Evolutionary conservation across 2,797 vertebrate species (phyloP).

Genomic region (Avahi laniger): DNA sequence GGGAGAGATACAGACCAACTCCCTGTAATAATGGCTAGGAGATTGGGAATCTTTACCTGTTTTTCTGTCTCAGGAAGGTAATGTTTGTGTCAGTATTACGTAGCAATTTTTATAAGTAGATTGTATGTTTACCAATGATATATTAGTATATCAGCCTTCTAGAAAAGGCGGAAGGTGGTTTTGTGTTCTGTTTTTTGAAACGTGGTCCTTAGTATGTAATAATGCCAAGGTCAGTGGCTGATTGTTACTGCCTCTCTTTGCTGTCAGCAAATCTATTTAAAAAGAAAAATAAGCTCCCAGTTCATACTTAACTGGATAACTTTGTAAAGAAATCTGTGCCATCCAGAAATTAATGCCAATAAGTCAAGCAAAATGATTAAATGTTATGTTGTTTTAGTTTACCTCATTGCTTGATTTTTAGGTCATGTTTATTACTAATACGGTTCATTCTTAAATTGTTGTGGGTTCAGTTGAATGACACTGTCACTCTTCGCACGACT

Average conservation of each 20-base stretch:
- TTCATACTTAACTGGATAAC: not conserved
- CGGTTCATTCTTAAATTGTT: not conserved
- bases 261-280: not conserved
- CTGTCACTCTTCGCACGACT: not conserved
- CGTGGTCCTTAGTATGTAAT: not conserved
- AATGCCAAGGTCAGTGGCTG: not conserved
- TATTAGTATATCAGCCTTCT: not conserved
- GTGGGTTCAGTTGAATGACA: not conserved
- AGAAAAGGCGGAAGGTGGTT: not conserved
- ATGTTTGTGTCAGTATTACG: not conserved
- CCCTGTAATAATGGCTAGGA: accelerated
- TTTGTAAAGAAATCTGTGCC: not conserved
- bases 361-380: not conserved
- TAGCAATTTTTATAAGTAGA: not conserved
- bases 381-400: not conserved
- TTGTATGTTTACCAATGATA: not conserved
- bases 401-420: not conserved
- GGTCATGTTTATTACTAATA: not conserved
- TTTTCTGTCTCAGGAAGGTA: not conserved
- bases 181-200: not conserved
- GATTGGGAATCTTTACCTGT: not conserved
- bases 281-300: not conserved
- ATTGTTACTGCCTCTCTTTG: not conserved
- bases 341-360: not conserved
- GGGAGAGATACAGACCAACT: not conserved